Percentiles rank a stretch among this genome's conserved stretches.
Evolutionary conservation across 2,888 invertebrate species (phyloP).

Genomic region (Mythimna impura): DNA sequence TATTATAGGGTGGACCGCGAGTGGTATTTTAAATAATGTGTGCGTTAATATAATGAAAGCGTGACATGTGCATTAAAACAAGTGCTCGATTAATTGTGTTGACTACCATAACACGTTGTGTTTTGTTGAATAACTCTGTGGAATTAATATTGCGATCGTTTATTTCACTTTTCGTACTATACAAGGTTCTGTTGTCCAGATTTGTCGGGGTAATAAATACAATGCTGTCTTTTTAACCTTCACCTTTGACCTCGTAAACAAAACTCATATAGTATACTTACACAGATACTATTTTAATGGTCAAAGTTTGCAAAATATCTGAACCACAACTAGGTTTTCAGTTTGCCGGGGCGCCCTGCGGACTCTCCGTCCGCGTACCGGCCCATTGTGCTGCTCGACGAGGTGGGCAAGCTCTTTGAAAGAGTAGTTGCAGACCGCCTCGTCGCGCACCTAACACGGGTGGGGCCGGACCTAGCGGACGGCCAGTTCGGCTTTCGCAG

Average conservation of each 20-base stretch:
- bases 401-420: too few species aligned
- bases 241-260: not conserved
- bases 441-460: too few species aligned
- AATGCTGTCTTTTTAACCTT: not conserved
- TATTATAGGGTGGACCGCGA: conserved; percentile 13
- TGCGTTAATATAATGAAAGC: conserved; percentile 29
- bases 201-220: not conserved
- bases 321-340: not conserved
- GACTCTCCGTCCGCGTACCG: too few species aligned
- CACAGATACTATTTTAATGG: not conserved
- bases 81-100: conserved; percentile 25
- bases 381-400: too few species aligned
- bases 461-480: too few species aligned
- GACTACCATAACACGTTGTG: conserved; percentile 17
- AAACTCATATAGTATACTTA: not conserved
- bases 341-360: too few species aligned
- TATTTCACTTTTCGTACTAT: not conserved
- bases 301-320: not conserved
- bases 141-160: not conserved
- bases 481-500: too few species aligned
- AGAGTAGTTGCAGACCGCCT: too few species aligned
- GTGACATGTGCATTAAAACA: conserved; percentile 47
- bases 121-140: conserved; percentile 9
- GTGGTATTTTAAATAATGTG: conserved; percentile 50
- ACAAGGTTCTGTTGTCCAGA: not conserved